A percentile compares a stretch with the other conserved stretches of the same genome.
Evolutionary conservation across 2,797 vertebrate genomes (phyloP).

Genomic region (Phoebastria nigripes): DNA sequence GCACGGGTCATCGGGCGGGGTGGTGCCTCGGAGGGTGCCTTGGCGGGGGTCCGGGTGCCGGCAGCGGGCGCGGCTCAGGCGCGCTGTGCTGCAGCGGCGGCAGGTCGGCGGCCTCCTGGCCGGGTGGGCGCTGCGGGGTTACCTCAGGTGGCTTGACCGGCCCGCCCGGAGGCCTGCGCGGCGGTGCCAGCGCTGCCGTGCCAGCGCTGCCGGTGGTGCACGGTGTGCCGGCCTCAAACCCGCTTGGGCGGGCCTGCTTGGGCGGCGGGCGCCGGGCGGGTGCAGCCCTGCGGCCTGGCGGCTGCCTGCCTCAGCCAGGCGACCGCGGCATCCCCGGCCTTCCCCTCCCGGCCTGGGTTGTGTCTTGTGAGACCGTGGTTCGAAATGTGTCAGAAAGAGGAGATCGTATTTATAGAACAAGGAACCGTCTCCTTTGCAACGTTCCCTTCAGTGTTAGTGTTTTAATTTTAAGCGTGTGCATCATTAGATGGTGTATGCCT

Average conservation of each 20-base stretch:
- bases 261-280: neutral
- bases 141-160: no score
- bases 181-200: neutral
- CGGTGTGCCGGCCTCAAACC: neutral
- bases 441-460: fast-evolving
- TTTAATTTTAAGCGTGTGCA: fast-evolving
- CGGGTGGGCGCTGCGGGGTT: neutral
- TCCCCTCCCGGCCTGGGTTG: fast-evolving
- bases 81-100: no score
- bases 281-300: neutral
- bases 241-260: no score
- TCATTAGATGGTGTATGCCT: fast-evolving
- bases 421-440: no score
- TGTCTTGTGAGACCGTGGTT: neutral
- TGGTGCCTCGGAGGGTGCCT: neutral
- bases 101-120: neutral
- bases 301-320: neutral
- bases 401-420: neutral
- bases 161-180: no score
- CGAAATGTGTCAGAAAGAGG: neutral
- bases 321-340: fast-evolving
- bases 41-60: fast-evolving
- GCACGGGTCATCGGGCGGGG: fast-evolving
- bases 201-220: no score
- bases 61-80: no score